Base-by-base conservation (phyloP, 2,113 vertebrate genomes). In the Canis aureus region DNA sequence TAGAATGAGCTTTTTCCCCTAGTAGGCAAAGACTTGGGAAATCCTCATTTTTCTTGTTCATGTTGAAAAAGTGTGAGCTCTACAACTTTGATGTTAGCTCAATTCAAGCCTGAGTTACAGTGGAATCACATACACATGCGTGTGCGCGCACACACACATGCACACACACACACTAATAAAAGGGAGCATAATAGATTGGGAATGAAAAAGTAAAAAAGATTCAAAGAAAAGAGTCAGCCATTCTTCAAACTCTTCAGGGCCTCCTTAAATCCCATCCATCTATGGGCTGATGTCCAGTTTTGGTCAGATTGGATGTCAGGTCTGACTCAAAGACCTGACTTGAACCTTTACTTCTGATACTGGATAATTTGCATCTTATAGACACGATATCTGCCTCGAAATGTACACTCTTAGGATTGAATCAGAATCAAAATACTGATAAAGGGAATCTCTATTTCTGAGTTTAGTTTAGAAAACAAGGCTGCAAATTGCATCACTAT, bases 11-110 rank as follows among this genome's bases (percentile, higher is more conserved):
- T 92, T 95, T 89, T 79, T 62, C 32, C 87, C 20, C 17, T 89
- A 94, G 79, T 88, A 59, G 60, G 67, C n/a, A 74, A 83, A 38
- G 29, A 74, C 59, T 81, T 84, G 32, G 32, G 16, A 97, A 95
- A 83, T 51, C 19, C 8, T 76, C 17, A 19, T 81, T 96, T 94
- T 91, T 91, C 38, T 90, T 49, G n/a, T 11, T 55, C 3, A 85
- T 32, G 23, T 10, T 92, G 23, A 93, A 91, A 94, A 92, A 11
- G 67, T 32, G 3, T 86, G 71, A 78, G 16, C 49, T 93, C 55
- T 66, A 69, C 23, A 71, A 95, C 29, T 76, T 57, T 64, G 29
- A 35, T 7, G 84, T 80, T 62, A 89, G 55, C 60, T 95, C 27
- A 57, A 32, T 81, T 94, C 53, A 92, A 62, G 2, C n/a, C 67